Conservation (phyloP, 2,888 invertebrate genomes). For the Dinocampus coccinellae region DNA sequence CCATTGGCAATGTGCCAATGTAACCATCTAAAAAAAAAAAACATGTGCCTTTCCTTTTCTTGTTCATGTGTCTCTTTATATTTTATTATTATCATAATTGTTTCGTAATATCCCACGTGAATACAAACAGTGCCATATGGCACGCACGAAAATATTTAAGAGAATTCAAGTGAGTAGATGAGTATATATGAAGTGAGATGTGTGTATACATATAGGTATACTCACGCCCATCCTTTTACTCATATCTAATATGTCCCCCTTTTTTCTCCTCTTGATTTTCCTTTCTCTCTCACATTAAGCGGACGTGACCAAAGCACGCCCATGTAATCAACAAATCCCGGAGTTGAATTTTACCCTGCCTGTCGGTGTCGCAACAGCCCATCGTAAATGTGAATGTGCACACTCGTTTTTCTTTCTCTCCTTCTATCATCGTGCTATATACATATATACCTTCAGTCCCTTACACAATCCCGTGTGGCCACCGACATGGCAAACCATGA, state of each 20-base stretch:
- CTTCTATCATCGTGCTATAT: not conserved
- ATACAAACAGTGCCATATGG: conserved; percentile 67
- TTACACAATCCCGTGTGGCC: conserved; percentile 48
- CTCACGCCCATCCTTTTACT: conserved; percentile 15
- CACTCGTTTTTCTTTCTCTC: not conserved
- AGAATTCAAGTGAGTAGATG: conserved; percentile 37
- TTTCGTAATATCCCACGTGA: conserved; percentile 60
- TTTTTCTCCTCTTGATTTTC: conserved; percentile 33
- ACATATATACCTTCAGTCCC: conserved; percentile 19
- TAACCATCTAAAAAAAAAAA: conserved; percentile 6
- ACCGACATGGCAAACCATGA: conserved; percentile 68
- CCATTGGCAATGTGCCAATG: conserved; percentile 28
- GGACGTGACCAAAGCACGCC: conserved; percentile 60
- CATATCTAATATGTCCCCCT: conserved; percentile 9
- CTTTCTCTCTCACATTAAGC: conserved; percentile 40
- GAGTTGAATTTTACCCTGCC: conserved; percentile 42
- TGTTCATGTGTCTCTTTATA: conserved; percentile 32
- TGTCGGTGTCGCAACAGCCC: conserved; percentile 27
- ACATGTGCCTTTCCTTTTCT: not conserved
- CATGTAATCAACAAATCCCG: conserved; percentile 68
- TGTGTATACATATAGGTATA: not conserved
- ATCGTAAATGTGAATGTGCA: conserved; percentile 8
- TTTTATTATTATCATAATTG: conserved; percentile 60
- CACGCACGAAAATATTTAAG: conserved; percentile 48
- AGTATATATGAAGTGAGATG: conserved; percentile 6